Percentiles rank a stretch among this genome's conserved stretches.
Conservation (phyloP, 2,888 invertebrate genomes). For the Busseola fusca region DNA sequence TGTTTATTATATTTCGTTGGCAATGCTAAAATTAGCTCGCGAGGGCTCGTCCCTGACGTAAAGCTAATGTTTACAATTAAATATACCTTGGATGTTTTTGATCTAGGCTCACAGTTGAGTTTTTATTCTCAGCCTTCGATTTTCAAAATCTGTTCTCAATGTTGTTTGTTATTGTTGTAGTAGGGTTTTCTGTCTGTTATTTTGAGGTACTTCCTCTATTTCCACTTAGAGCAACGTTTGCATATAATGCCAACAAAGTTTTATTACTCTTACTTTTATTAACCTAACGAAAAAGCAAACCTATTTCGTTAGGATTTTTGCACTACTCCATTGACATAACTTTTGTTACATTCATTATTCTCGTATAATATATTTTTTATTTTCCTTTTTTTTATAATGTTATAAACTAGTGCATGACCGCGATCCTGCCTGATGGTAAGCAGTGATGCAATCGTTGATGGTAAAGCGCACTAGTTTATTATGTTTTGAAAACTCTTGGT, state of each 20-base stretch:
- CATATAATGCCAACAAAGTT: background rate
- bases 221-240: background rate
- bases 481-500: no score
- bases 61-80: slow-evolving; percentile 30
- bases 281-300: no score
- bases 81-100: slow-evolving; percentile 34
- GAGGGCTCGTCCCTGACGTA: slow-evolving; percentile 67
- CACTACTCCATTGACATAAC: background rate
- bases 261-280: background rate
- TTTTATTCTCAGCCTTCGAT: slow-evolving; percentile 21
- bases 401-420: no score
- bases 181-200: slow-evolving; percentile 18
- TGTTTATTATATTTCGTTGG: slow-evolving; percentile 47
- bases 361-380: background rate
- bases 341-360: no score
- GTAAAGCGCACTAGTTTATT: no score
- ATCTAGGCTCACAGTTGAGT: slow-evolving; percentile 46
- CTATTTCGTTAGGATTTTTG: slow-evolving; percentile 7
- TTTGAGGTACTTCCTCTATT: background rate
- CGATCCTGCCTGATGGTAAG: no score
- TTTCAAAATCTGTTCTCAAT: slow-evolving; percentile 23
- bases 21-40: slow-evolving; percentile 65
- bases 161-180: slow-evolving; percentile 22
- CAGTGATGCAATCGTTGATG: no score
- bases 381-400: no score